phyloP scores from a whole-genome alignment of 53 echinoderm and acorn worm genomes.

The Echinarachnius parma region DNA sequence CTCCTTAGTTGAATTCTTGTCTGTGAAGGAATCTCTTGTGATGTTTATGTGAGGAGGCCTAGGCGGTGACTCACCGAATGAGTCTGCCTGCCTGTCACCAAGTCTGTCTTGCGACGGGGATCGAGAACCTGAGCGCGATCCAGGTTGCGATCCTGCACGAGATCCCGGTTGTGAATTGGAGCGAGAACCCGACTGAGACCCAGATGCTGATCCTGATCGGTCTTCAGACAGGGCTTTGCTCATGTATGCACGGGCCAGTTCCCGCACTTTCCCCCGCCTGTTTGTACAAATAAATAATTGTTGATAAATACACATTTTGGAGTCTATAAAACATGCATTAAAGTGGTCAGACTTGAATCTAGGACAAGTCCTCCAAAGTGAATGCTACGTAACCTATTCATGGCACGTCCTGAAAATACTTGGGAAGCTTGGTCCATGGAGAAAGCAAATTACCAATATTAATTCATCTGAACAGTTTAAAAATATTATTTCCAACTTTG shows the following conservation, averaged over 20 bases:
- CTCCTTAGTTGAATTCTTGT: conserved; percentile 9
- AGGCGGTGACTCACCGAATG: conserved; percentile 5
- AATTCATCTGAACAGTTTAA: no score
- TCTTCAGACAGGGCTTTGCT: conserved; percentile 8
- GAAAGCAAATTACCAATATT: no score
- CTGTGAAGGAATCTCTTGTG: conserved; percentile 11
- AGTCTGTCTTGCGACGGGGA: conserved; percentile 21
- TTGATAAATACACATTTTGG: no score
- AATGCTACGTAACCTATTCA: no score
- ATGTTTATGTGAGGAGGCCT: background rate
- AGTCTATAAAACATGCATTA: no score
- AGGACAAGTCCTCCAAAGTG: no score
- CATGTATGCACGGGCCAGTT: conserved; percentile 41
- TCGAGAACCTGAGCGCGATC: background rate
- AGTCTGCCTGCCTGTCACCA: conserved; percentile 19
- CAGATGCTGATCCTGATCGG: background rate
- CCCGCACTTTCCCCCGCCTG: conserved; percentile 22
- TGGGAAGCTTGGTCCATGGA: no score
- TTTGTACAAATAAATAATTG: no score
- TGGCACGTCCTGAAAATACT: no score
- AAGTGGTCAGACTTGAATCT: no score
- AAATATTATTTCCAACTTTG: no score
- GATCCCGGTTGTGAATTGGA: conserved; percentile 12
- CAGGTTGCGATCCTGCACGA: background rate
- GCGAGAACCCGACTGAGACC: background rate